phyloP scores from a whole-genome alignment of 2,797 vertebrate species.

The Phataginus tricuspis region DNA sequence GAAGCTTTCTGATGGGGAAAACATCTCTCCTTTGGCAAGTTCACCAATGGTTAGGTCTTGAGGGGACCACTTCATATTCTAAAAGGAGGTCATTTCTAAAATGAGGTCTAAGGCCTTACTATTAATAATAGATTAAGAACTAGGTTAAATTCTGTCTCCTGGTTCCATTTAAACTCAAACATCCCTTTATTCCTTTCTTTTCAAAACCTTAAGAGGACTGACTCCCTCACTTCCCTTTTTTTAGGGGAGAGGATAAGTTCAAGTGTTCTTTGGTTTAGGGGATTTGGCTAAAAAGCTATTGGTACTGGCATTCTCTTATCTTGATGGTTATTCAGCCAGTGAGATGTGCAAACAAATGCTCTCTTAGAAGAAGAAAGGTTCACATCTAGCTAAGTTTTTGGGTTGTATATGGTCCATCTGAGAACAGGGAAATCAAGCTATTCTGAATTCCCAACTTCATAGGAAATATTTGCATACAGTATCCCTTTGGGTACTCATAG shows the following conservation, averaged over 20 bases:
- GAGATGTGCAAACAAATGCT: background rate
- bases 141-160: slow-evolving; percentile 1
- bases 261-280: background rate
- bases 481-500: background rate
- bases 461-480: background rate
- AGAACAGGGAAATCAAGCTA: slow-evolving; percentile 9
- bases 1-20: background rate
- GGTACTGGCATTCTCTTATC: background rate
- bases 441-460: background rate
- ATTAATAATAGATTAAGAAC: slow-evolving; percentile 39
- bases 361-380: background rate
- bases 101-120: background rate
- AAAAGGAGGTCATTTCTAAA: slow-evolving; percentile 7
- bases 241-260: slow-evolving; percentile 5
- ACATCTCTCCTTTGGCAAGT: background rate
- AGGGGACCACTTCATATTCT: background rate
- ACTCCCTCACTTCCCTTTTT: background rate
- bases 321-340: background rate
- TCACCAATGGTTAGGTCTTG: slow-evolving; percentile 17
- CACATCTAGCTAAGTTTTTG: background rate
- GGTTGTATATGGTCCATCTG: background rate
- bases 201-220: background rate
- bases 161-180: background rate
- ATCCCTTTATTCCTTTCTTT: slow-evolving; percentile 21
- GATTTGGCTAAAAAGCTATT: background rate